Conservation (phyloP, 92 coral and sea anemone species). For the Epizoanthus rinbou region DNA sequence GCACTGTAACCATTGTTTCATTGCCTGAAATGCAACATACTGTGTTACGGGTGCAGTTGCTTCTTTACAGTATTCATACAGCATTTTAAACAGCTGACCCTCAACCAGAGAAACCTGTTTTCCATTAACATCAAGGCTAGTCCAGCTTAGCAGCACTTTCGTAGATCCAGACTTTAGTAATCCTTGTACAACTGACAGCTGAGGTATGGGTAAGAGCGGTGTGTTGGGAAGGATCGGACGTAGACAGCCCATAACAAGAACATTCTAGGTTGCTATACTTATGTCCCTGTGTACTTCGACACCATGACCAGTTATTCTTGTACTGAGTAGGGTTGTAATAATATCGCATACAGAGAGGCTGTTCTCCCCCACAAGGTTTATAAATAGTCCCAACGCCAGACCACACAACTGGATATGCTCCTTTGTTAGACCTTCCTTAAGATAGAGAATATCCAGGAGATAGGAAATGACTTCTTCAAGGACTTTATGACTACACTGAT, state of each 20-base stretch:
- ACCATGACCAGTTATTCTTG: neutral
- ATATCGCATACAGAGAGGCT: neutral
- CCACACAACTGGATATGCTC: conserved; percentile 31
- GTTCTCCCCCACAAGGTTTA: conserved; percentile 14
- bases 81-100: conserved; percentile 13
- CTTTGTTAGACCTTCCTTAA: conserved; percentile 13
- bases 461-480: too few species aligned
- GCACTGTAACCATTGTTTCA: conserved; percentile 41
- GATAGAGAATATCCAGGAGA: too few species aligned
- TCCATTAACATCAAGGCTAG: neutral
- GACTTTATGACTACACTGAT: too few species aligned
- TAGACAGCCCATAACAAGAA: conserved; percentile 1
- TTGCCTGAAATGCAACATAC: conserved; percentile 38
- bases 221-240: neutral
- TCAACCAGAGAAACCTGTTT: conserved; percentile 27
- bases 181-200: conserved; percentile 34
- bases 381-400: conserved; percentile 17
- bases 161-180: conserved; percentile 22
- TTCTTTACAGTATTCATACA: conserved; percentile 30
- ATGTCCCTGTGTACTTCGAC: neutral
- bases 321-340: neutral
- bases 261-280: neutral
- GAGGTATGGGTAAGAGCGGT: conserved; percentile 10
- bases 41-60: conserved; percentile 7
- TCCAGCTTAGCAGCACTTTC: conserved; percentile 1